These are phyloP conservation scores for Criorhina ranunculi DNA, from an alignment of 2,888 invertebrate species.

Conservation along the genomic window DNA sequence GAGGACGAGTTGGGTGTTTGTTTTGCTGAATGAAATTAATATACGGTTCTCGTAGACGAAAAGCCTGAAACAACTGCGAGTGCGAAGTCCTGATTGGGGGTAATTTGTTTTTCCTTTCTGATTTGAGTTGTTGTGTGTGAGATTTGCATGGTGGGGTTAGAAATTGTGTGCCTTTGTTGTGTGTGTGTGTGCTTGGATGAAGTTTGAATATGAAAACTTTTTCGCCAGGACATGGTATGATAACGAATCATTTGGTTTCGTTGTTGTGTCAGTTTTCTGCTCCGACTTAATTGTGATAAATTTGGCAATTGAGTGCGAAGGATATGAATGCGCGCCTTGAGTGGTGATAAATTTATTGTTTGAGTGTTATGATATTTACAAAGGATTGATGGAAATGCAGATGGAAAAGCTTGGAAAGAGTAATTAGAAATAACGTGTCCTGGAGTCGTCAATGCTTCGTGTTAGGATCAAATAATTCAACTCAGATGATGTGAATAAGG, in stretches of 20 bases:
- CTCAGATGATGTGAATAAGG: neutral
- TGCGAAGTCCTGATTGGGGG: slow-evolving; percentile 65
- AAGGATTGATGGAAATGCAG: slow-evolving; percentile 9
- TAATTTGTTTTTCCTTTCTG: slow-evolving; percentile 55
- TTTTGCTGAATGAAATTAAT: slow-evolving; percentile 66
- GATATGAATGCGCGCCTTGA: slow-evolving; percentile 69
- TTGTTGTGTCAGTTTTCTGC: slow-evolving; percentile 49
- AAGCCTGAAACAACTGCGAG: slow-evolving; percentile 25
- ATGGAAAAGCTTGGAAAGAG: neutral
- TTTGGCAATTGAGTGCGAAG: slow-evolving; percentile 72
- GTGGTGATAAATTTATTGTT: slow-evolving; percentile 67
- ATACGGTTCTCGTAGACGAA: slow-evolving; percentile 35
- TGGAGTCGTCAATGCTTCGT: slow-evolving; percentile 10
- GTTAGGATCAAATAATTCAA: slow-evolving; percentile 2
- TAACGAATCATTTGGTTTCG: slow-evolving; percentile 28
- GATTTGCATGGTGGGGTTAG: slow-evolving; percentile 3
- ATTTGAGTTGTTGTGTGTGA: slow-evolving; percentile 32
- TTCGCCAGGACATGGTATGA: slow-evolving; percentile 34
- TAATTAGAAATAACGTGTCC: slow-evolving; percentile 15
- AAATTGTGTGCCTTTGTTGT: slow-evolving; percentile 20
- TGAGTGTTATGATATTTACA: slow-evolving; percentile 32
- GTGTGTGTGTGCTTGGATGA: slow-evolving; percentile 14
- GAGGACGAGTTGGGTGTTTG: slow-evolving; percentile 27
- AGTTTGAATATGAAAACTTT: too few species aligned
- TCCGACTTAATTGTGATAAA: slow-evolving; percentile 67